phyloP scores from a whole-genome alignment of 1,140 invertebrate genomes.

The Meloidogyne exigua region DNA sequence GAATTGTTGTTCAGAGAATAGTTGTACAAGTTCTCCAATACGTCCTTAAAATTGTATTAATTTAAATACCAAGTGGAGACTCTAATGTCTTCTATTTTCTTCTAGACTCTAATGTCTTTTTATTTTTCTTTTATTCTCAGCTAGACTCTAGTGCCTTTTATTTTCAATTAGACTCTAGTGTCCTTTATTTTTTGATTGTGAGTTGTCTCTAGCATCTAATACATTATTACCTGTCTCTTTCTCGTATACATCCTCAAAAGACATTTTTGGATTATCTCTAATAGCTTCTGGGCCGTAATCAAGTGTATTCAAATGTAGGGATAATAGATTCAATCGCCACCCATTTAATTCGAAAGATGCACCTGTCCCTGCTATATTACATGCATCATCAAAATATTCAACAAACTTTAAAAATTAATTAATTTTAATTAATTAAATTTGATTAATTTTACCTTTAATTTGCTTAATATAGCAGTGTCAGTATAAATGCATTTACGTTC shows the following conservation, averaged over 20 bases:
- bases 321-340: neutral
- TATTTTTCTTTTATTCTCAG: no score
- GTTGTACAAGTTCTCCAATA: neutral
- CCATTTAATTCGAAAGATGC: neutral
- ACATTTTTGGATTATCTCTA: neutral
- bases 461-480: neutral
- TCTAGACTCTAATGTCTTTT: no score
- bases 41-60: neutral
- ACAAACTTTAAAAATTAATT: neutral
- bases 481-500: neutral
- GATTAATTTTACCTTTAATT: neutral
- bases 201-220: no score
- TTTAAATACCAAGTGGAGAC: neutral
- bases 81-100: neutral
- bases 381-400: neutral
- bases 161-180: neutral
- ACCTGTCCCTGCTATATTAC: neutral
- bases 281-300: neutral
- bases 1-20: neutral
- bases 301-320: neutral
- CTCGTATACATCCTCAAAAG: neutral
- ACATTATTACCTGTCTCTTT: neutral
- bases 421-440: neutral
- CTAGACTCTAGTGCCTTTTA: no score
- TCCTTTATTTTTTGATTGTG: no score